Conservation (phyloP, 2,113 vertebrate species). For the Salvator merianae region DNA sequence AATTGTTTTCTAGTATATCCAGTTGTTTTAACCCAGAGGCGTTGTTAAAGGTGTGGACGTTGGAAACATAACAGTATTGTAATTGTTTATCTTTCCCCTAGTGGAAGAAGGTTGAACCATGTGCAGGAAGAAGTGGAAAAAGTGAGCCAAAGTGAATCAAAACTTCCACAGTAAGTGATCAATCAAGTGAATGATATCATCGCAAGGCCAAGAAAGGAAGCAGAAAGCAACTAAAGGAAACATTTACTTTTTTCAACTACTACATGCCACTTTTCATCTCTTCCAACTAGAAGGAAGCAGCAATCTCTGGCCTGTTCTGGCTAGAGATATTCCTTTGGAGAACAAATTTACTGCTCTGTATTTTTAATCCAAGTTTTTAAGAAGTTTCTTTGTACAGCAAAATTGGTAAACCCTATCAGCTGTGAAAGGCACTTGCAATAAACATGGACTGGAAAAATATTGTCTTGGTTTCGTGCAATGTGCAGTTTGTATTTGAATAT, state of each 20-base stretch:
- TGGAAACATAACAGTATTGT: not conserved
- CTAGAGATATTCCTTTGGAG: not conserved
- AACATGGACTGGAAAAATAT: not conserved
- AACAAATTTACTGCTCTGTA: not conserved
- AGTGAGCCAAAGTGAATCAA: not conserved
- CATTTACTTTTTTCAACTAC: not conserved
- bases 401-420: not conserved
- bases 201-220: accelerated
- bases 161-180: not conserved
- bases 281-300: not conserved
- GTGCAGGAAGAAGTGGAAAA: not conserved
- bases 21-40: too few relatives aligned
- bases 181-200: not conserved
- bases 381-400: not conserved
- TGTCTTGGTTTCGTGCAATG: not conserved
- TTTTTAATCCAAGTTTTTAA: not conserved
- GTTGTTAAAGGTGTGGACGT: not conserved
- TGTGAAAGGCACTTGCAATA: not conserved
- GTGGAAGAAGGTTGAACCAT: not conserved
- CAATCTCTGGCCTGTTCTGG: not conserved
- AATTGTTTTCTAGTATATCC: not conserved
- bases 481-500: not conserved
- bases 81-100: not conserved
- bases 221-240: not conserved
- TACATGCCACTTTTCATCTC: slow-evolving; percentile 53